These are phyloP conservation scores for Gambusia holbrooki DNA, from an alignment of 2,113 vertebrate genomes.

Conservation along the genomic window DNA sequence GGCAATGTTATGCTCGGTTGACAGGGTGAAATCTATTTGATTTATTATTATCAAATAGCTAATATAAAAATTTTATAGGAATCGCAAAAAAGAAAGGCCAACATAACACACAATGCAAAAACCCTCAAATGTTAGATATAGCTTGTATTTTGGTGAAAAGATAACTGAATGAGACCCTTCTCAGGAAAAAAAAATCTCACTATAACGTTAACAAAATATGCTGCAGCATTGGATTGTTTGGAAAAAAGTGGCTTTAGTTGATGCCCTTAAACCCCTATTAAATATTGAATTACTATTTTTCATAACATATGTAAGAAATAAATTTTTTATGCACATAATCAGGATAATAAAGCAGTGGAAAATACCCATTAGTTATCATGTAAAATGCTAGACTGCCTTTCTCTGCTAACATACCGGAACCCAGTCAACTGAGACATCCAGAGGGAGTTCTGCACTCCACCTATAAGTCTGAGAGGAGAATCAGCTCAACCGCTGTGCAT, in stretches of 20 bases:
- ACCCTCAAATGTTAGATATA: background rate
- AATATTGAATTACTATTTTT: background rate
- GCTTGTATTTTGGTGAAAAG: background rate
- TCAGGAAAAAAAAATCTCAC: too few species aligned
- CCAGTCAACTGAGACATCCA: slow-evolving; percentile 20
- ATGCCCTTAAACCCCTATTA: background rate
- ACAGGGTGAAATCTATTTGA: background rate
- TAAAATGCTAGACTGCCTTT: slow-evolving; percentile 25
- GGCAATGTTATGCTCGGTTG: background rate
- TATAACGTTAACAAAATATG: background rate
- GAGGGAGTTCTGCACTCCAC: slow-evolving; percentile 38
- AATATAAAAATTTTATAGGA: slow-evolving; percentile 8
- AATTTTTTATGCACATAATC: background rate
- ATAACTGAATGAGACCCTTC: background rate
- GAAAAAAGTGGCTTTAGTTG: too few species aligned
- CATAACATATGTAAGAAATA: background rate
- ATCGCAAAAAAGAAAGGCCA: background rate
- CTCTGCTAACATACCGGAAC: slow-evolving; percentile 43
- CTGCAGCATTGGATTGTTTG: background rate
- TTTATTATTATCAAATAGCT: background rate
- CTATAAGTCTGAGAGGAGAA: slow-evolving; percentile 44
- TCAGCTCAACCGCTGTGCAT: slow-evolving; percentile 46
- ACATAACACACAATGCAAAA: background rate
- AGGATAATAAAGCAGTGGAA: background rate
- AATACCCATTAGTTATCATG: slow-evolving; percentile 7